Evolutionary conservation across 2,797 vertebrate genomes (phyloP).

Genomic region (Carcharodon carcharias): DNA sequence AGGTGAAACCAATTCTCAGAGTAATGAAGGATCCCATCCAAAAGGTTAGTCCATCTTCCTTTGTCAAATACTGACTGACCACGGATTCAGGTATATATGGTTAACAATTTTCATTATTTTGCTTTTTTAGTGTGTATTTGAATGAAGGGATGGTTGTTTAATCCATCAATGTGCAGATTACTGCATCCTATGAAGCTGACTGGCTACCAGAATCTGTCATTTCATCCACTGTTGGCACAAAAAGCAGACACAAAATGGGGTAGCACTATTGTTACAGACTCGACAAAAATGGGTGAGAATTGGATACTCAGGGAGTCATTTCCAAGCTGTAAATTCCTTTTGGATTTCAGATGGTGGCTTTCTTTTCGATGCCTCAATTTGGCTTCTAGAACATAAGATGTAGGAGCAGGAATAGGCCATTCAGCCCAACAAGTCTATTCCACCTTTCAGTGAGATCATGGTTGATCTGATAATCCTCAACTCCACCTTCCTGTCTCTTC

Average conservation of each 20-base stretch:
- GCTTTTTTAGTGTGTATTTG: background rate
- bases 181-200: background rate
- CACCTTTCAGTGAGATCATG: no score
- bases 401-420: no score
- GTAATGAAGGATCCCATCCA: background rate
- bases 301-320: background rate
- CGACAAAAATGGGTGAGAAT: background rate
- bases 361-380: background rate
- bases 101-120: background rate
- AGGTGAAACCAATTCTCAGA: background rate
- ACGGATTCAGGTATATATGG: background rate
- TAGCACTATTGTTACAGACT: background rate
- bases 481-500: no score
- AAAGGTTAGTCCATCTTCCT: background rate
- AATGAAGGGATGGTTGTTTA: background rate
- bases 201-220: background rate
- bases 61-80: background rate
- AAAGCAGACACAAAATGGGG: background rate
- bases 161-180: background rate
- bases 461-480: no score
- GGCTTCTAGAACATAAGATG: no score
- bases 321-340: background rate
- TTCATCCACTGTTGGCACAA: background rate
- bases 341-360: background rate
- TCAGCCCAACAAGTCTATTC: no score